These are phyloP conservation scores for Bombus superbus DNA, from an alignment of 1,140 invertebrate genomes.

Conservation along the genomic window DNA sequence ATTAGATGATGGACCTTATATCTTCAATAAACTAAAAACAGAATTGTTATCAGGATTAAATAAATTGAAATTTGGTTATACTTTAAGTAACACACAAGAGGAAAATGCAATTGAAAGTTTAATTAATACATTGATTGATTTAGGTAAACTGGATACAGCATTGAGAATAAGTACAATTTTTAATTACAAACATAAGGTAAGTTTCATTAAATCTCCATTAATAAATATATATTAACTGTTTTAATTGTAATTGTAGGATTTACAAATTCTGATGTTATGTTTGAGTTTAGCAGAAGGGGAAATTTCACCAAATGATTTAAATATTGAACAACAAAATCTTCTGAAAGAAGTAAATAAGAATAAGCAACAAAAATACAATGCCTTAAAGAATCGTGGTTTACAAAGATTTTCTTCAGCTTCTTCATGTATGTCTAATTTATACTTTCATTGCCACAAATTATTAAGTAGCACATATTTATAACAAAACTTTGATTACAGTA, in stretches of 20 bases:
- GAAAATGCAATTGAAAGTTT: constrained; percentile 68
- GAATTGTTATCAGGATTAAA: constrained; percentile 74
- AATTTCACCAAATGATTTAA: constrained; percentile 75
- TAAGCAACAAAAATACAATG: constrained; percentile 67
- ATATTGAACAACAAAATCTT: constrained; percentile 70
- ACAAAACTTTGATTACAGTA: constrained; percentile 30
- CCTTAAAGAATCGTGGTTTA: constrained; percentile 67
- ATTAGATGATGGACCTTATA: constrained; percentile 57
- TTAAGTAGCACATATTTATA: background rate
- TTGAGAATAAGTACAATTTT: constrained; percentile 76
- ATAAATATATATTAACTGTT: background rate
- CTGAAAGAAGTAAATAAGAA: constrained; percentile 61
- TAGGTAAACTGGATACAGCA: constrained; percentile 72
- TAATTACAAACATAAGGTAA: constrained; percentile 74
- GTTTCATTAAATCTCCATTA: constrained; percentile 30
- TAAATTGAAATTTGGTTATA: constrained; percentile 67
- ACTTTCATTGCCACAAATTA: background rate
- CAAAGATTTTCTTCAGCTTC: constrained; percentile 70
- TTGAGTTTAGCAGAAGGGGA: constrained; percentile 78
- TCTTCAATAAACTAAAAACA: constrained; percentile 76
- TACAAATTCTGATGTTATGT: constrained; percentile 77
- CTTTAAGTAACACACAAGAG: constrained; percentile 67
- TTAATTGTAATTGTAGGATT: constrained; percentile 64
- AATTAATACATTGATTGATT: constrained; percentile 75
- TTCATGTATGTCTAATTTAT: constrained; percentile 63